These are phyloP conservation scores for Aleiodes testaceus DNA, from an alignment of 2,888 invertebrate genomes.

Conservation along the genomic window DNA sequence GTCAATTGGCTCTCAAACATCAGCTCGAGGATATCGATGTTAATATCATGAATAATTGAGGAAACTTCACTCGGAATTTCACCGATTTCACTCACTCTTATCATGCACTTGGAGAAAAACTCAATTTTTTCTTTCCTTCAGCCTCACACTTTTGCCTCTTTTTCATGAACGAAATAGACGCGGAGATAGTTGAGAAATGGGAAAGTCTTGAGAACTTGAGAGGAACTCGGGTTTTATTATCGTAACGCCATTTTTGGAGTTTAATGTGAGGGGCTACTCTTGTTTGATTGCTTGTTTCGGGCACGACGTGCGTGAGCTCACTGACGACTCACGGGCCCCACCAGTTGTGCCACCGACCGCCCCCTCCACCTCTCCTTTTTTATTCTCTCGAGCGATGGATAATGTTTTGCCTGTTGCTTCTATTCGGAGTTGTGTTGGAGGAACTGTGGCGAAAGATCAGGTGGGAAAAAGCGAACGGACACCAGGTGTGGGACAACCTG, in stretches of 20 bases:
- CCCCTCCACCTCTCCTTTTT: slow-evolving; percentile 47
- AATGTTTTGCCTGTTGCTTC: neutral
- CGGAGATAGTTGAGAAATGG: neutral
- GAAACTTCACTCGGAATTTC: too few relatives aligned
- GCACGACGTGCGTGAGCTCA: slow-evolving; percentile 65
- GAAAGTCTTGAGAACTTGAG: slow-evolving; percentile 3
- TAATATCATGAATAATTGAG: too few relatives aligned
- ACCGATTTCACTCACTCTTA: too few relatives aligned
- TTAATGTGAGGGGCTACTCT: slow-evolving; percentile 43
- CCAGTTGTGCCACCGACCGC: slow-evolving; percentile 48
- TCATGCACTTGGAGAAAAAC: too few relatives aligned
- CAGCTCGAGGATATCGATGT: neutral
- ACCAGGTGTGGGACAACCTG: slow-evolving; percentile 45
- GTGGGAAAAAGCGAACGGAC: slow-evolving; percentile 31
- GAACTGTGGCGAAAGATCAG: slow-evolving; percentile 30
- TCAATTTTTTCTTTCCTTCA: too few relatives aligned
- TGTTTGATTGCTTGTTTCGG: slow-evolving; percentile 52
- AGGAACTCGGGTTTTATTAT: slow-evolving; percentile 47
- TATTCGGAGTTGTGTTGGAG: neutral
- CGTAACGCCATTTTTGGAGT: slow-evolving; percentile 67
- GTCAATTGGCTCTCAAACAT: slow-evolving; percentile 5
- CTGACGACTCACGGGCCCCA: slow-evolving; percentile 55
- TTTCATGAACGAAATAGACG: too few relatives aligned
- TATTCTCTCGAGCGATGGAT: neutral
- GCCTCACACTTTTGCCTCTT: too few relatives aligned